Conservation (phyloP, 2,113 vertebrate genomes). For the Hyla sarda region DNA sequence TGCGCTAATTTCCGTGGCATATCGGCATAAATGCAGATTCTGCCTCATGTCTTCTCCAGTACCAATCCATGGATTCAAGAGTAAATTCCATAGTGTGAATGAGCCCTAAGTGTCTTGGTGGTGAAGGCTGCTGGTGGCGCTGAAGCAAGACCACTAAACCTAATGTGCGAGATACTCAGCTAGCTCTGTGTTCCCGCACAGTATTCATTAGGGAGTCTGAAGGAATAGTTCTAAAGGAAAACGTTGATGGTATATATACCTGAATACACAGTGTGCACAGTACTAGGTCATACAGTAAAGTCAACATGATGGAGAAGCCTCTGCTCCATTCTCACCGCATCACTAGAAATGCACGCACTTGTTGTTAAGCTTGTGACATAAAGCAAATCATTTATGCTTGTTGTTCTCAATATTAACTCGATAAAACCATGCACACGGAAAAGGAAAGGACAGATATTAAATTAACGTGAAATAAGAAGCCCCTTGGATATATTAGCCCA, state of each 20-base stretch:
- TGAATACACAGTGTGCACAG: neutral
- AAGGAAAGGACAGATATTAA: constrained; percentile 14
- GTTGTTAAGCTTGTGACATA: neutral
- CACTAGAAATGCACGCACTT: neutral
- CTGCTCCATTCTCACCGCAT: neutral
- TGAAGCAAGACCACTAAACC: neutral
- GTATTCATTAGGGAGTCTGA: neutral
- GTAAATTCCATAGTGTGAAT: no score
- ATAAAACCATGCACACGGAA: neutral
- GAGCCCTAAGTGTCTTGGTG: no score
- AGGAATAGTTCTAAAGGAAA: neutral
- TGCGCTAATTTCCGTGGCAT: no score
- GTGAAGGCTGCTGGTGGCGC: no score
- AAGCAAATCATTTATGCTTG: neutral
- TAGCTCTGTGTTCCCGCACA: neutral
- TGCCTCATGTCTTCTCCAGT: no score
- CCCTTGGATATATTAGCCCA: neutral
- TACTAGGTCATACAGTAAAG: neutral
- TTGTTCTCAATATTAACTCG: neutral
- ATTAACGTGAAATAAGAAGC: constrained; percentile 19
- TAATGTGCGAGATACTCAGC: neutral
- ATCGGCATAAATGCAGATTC: no score
- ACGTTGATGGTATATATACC: neutral
- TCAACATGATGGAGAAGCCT: neutral
- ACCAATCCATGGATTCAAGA: no score